Base-by-base conservation (phyloP, 2,113 vertebrate species). In the Petrocephalus zakoni region DNA sequence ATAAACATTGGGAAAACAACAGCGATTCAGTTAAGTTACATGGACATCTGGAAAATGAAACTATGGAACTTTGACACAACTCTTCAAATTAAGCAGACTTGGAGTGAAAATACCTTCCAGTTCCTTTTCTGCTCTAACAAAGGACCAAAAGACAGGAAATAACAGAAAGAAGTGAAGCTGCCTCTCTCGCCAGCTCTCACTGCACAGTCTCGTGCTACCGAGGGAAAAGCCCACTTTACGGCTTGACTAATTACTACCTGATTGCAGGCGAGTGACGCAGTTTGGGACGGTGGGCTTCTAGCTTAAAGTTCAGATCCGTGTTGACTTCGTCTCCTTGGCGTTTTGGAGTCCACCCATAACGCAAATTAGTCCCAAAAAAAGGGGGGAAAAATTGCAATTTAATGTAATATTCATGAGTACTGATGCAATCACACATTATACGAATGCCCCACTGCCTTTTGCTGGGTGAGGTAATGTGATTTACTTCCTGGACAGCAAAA, bases 391-490 rank as follows among this genome's bases (percentile, higher is more conserved):
- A 85, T 21, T 49, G 87, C 55, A 83, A 75, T 19, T 37, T 88
- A 89, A 90, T 92, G 90, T 87, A 90, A 90, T 90, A 92, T 90
- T 90, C 90, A 90, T 89, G 88, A 91, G 87, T 61, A 37, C 86
- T 85, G 86, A 90, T 90, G 87, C 88, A 90, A 91, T 90, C 90
- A 90, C 88, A 90, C 89, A 90, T 90, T 90, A 92, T 86, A 92
- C 72, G 68, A 83, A 88, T 90, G 81, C 81, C 86, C 89, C 64
- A 75, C 72, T 85, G 61, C 88, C 88, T 72, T 86, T 84, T 52
- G 86, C 89, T 87, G 89, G 64, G 90, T 89, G 86, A 90, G 88
- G 86, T 92, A 90, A 92, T 92, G 78, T 42, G 58, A 92, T 91
- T 90, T 88, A 89, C 85, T 87, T 88, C 85, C 88, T 88, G 89